These are phyloP conservation scores for Luffia ferchaultella DNA, from an alignment of 2,888 invertebrate genomes.

Conservation along the genomic window DNA sequence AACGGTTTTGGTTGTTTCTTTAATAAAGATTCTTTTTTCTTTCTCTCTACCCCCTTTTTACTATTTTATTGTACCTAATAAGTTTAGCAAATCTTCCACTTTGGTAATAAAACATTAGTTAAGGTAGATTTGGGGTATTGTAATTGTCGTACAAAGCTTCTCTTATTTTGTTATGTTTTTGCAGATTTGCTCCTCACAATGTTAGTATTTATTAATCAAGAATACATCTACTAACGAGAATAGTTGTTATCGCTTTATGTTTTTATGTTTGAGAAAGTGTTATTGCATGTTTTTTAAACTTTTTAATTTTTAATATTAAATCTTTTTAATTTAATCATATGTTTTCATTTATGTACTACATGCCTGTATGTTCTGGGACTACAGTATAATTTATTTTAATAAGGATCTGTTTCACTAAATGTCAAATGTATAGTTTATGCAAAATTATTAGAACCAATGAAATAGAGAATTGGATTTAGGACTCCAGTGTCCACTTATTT, in stretches of 20 bases:
- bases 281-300: not conserved
- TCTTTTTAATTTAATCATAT: not conserved
- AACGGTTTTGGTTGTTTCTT: not conserved
- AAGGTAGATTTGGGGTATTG: not conserved
- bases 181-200: slow-evolving; percentile 62
- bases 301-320: not conserved
- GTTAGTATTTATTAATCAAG: slow-evolving; percentile 48
- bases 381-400: too few species aligned
- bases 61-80: too few species aligned
- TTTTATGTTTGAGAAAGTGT: not conserved
- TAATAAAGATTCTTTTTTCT: not conserved
- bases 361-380: not conserved
- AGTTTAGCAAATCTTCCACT: too few species aligned
- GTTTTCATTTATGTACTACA: not conserved
- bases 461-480: too few species aligned
- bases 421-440: too few species aligned
- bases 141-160: too few species aligned
- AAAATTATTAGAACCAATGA: too few species aligned
- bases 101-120: too few species aligned
- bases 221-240: not conserved
- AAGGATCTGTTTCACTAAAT: too few species aligned
- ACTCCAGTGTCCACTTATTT: too few species aligned
- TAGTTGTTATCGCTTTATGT: slow-evolving; percentile 10
- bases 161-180: slow-evolving; percentile 14
- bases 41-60: not conserved